Conservation (phyloP, 2,888 invertebrate species). For the Macrosoma leucophasiata region DNA sequence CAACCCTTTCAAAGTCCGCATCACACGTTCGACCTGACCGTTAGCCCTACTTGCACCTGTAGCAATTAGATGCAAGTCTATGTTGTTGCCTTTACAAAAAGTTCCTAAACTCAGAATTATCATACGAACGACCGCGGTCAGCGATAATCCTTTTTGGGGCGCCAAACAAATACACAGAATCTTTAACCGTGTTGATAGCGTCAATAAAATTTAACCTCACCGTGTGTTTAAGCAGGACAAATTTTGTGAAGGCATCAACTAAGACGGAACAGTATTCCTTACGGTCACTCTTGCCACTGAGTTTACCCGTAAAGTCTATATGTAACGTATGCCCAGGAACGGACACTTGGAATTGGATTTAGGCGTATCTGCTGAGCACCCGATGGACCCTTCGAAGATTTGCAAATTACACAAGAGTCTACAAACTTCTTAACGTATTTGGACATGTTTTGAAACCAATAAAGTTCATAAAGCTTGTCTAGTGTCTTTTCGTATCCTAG, state of each 20-base stretch:
- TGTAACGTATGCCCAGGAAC: slow-evolving; percentile 29
- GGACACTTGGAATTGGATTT: slow-evolving; percentile 12
- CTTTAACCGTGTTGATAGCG: slow-evolving; percentile 18
- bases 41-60: slow-evolving; percentile 23
- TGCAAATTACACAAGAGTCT: slow-evolving; percentile 21
- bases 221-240: slow-evolving; percentile 21
- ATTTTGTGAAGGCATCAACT: slow-evolving; percentile 27
- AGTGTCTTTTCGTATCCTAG: slow-evolving; percentile 22
- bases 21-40: slow-evolving; percentile 20
- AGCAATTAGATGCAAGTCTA: slow-evolving; percentile 24
- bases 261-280: slow-evolving; percentile 27
- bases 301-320: slow-evolving; percentile 25
- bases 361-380: slow-evolving; percentile 15
- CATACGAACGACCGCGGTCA: slow-evolving; percentile 21
- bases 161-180: slow-evolving; percentile 19
- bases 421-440: slow-evolving; percentile 22
- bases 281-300: slow-evolving; percentile 27
- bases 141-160: slow-evolving; percentile 11
- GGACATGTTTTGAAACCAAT: slow-evolving; percentile 25
- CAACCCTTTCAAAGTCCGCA: slow-evolving; percentile 17
- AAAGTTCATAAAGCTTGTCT: slow-evolving; percentile 22
- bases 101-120: slow-evolving; percentile 4
- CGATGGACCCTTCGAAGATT: slow-evolving; percentile 14
- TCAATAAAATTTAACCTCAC: slow-evolving; percentile 1
- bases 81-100: slow-evolving; percentile 10